Evolutionary conservation across 2,888 invertebrate species (phyloP), one percentile per base, ranked within the genome.

Genomic region (Xanthia icteritia): DNA sequence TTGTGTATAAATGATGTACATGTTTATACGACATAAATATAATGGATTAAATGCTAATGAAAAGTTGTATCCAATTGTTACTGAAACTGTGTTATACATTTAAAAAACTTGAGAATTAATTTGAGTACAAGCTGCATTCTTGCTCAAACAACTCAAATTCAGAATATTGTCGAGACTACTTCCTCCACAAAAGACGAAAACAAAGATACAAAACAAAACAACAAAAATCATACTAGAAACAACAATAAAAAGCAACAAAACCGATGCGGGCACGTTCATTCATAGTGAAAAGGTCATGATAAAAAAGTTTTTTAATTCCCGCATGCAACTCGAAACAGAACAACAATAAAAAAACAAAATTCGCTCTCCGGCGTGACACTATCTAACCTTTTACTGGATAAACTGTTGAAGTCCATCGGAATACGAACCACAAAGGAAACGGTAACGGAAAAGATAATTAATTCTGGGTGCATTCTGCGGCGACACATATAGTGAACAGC

Each of bases 281-380:
- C 84, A 82, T 69, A 76, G 84, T 66, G 65, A 68, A 86, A 79
- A 87, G 86, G 77, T 84, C 81, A 80, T 75, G 87, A 86, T 83
- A 87, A 86, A 48, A 87, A 87, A 84, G 65, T 86, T 86, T 87
- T 87, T 87, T 84, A 84, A 87, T 87, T 82, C 86, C 87, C 80
- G 82, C 87, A 86, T 86, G 79, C 76, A 76, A 70, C 69, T 75
- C 63, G 72, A 77, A 73, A 75, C 80, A 79, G 36, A 74, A 67
- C 75, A 81, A 81, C 54, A 76, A 63, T 45, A 74, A 71, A 70
- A 79, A 64, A 77, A 65, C 36, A 70, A 79, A 81, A 77, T 70
- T 75, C 56, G 45, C 76, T 74, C 69, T 69, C 67, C 45, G 65
- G 64, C 66, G 77, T 78, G 87, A 86, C 87, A 78, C 73, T 81